phyloP scores from a whole-genome alignment of 2,113 vertebrate genomes.

The Pristiophorus japonicus region DNA sequence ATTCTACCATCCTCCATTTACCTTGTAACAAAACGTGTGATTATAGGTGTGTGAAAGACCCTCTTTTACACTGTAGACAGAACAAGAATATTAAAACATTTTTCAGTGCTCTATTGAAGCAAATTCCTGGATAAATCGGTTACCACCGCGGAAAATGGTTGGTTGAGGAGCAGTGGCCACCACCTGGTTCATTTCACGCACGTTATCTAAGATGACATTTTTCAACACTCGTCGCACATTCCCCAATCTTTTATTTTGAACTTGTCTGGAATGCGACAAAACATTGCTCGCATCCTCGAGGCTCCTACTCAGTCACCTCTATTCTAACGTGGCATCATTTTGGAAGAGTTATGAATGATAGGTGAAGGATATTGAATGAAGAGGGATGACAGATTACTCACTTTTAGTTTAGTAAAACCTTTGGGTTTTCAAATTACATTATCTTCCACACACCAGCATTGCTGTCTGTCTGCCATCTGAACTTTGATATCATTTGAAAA shows the following conservation, averaged over 20 bases:
- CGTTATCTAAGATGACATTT: not conserved
- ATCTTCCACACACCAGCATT: not conserved
- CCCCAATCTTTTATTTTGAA: not conserved
- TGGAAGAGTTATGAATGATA: not conserved
- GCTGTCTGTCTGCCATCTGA: not conserved
- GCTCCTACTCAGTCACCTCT: not conserved
- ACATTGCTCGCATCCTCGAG: not conserved
- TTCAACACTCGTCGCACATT: not conserved
- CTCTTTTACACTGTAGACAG: not conserved
- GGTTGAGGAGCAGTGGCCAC: not conserved
- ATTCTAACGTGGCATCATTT: not conserved
- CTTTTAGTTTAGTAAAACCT: not conserved
- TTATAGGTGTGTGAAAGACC: not conserved
- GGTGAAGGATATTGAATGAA: not conserved
- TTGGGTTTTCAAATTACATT: not conserved
- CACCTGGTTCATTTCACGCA: not conserved
- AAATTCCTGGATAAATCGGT: not conserved
- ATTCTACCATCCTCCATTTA: not conserved
- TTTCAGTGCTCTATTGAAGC: not conserved
- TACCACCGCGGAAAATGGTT: not conserved
- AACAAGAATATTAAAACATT: not conserved
- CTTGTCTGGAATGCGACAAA: not conserved
- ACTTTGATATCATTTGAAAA: not conserved
- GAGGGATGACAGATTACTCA: not conserved
- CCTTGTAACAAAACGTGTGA: not conserved